Conservation (phyloP, 2,113 vertebrate genomes). For the Myotis brandtii region DNA sequence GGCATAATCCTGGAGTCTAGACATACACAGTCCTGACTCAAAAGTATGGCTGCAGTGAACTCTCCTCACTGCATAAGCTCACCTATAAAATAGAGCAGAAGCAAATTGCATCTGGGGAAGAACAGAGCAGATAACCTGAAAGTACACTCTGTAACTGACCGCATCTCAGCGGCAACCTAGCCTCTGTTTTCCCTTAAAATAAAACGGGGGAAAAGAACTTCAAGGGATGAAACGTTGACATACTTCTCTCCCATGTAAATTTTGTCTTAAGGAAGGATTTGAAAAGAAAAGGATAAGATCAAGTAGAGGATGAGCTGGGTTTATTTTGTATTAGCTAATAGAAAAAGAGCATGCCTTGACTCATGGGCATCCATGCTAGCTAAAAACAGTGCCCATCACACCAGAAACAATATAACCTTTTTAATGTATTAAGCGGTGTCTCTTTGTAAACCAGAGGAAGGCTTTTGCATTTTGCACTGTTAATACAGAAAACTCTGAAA, state of each 20-base stretch:
- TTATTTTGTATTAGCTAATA: not conserved
- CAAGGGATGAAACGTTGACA: not conserved
- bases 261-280: slow-evolving; percentile 1
- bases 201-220: not conserved
- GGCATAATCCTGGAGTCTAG: not conserved
- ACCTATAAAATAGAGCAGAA: not conserved
- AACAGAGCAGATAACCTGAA: not conserved
- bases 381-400: not conserved
- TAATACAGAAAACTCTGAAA: not conserved
- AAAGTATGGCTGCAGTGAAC: not conserved
- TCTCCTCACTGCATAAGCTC: not conserved
- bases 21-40: not conserved
- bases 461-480: slow-evolving; percentile 14
- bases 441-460: not conserved
- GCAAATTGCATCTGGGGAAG: not conserved
- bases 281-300: not conserved
- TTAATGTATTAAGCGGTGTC: not conserved
- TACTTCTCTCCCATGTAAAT: not conserved
- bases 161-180: not conserved
- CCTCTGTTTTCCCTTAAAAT: not conserved
- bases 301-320: not conserved
- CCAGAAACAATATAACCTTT: not conserved
- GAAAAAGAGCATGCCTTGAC: not conserved
- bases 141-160: not conserved
- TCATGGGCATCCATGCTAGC: not conserved